phyloP scores from a whole-genome alignment of 2,113 vertebrate genomes.

The Caretta caretta region DNA sequence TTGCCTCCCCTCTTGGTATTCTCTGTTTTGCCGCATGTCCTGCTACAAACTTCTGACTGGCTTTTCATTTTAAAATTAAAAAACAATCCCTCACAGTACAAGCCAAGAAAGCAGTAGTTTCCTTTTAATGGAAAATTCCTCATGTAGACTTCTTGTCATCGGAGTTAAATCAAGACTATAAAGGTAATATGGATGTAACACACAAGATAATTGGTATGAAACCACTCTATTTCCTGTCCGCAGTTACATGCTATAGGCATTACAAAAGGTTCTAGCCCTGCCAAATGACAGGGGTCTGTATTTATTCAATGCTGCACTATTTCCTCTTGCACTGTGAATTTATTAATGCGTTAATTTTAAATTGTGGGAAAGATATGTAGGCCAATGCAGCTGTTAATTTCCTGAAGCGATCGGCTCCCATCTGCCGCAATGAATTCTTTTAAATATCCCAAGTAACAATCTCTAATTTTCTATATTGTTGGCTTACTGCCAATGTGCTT shows the following conservation, averaged over 20 bases:
- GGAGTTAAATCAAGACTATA: neutral
- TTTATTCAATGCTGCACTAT: neutral
- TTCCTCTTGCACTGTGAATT: neutral
- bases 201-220: neutral
- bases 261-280: neutral
- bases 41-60: neutral
- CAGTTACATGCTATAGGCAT: neutral
- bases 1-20: neutral
- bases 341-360: neutral
- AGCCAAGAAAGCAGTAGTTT: neutral
- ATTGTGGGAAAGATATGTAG: neutral
- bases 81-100: neutral
- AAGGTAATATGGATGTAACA: neutral
- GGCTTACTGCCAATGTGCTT: neutral
- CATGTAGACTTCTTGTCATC: neutral
- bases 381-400: slow-evolving; percentile 17
- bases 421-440: slow-evolving; percentile 24
- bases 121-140: neutral
- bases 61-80: neutral
- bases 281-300: neutral
- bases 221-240: neutral
- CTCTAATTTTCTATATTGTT: neutral
- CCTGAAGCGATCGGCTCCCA: neutral
- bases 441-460: neutral
- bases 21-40: neutral